A percentile compares a stretch with the other conserved stretches of the same genome.
Evolutionary conservation across 2,888 invertebrate genomes (phyloP).

Genomic region (Ypsolopha scabrella): DNA sequence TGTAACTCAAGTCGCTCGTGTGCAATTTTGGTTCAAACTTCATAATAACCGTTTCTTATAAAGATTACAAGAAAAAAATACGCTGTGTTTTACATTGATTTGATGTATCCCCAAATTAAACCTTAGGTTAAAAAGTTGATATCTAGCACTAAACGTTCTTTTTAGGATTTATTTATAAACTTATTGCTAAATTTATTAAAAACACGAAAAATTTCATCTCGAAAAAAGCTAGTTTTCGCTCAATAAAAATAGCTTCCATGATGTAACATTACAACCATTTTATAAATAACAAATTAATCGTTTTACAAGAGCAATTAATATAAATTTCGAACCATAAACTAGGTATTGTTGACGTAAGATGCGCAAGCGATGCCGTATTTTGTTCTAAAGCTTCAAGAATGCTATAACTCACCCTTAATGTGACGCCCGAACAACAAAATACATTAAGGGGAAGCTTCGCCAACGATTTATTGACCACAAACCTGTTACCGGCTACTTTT

Average conservation of each 20-base stretch:
- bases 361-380: background rate
- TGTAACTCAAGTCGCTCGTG: no score
- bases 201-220: no score
- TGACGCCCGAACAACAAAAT: conserved; percentile 28
- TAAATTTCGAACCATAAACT: conserved; percentile 15
- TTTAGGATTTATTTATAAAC: no score
- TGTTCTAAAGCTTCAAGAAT: conserved; percentile 2
- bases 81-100: no score
- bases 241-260: background rate
- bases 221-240: conserved; percentile 8
- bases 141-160: no score
- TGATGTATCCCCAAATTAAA: no score
- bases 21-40: no score
- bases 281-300: conserved; percentile 44
- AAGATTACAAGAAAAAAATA: no score
- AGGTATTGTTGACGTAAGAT: conserved; percentile 46
- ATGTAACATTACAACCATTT: conserved; percentile 8
- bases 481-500: background rate
- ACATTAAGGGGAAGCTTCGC: conserved; percentile 23
- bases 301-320: conserved; percentile 36
- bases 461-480: conserved; percentile 1
- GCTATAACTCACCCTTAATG: conserved; percentile 43
- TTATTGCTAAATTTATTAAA: no score
- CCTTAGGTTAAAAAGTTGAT: no score
- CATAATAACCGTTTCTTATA: no score